phyloP scores from a whole-genome alignment of 1,140 invertebrate genomes.

The Magallana ariakensis region DNA sequence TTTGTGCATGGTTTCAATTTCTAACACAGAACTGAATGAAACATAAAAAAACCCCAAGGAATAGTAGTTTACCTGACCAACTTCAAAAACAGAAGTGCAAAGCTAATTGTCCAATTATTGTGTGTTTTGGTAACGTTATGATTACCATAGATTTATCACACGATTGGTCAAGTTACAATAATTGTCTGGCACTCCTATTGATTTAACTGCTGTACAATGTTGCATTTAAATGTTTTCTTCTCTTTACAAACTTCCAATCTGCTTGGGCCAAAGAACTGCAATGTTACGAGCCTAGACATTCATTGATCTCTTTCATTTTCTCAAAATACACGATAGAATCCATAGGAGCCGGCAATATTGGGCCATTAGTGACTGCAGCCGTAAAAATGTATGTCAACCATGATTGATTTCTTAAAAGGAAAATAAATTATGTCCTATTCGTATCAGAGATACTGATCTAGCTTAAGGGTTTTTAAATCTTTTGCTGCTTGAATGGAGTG shows the following conservation, averaged over 20 bases:
- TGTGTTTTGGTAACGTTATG: not conserved
- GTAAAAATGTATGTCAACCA: not conserved
- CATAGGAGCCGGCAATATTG: not conserved
- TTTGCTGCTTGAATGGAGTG: not conserved
- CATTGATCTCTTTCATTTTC: constrained; percentile 4
- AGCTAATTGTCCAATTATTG: not conserved
- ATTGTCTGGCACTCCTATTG: not conserved
- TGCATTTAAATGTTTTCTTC: constrained; percentile 22
- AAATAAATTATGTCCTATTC: constrained; percentile 5
- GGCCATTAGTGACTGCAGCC: not conserved
- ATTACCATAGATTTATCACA: not conserved
- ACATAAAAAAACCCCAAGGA: no score
- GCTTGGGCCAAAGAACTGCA: not conserved
- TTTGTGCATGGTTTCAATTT: no score
- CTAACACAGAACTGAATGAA: no score
- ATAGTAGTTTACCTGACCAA: not conserved
- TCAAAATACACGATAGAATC: not conserved
- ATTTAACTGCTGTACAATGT: not conserved
- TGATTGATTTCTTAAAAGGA: constrained; percentile 28
- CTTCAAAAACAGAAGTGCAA: no score
- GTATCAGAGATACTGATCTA: not conserved
- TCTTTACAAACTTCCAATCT: not conserved
- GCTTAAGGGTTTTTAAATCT: constrained; percentile 8
- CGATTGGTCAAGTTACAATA: not conserved
- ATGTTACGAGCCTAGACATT: not conserved